These are phyloP conservation scores for Marmota monax DNA, from an alignment of 2,113 vertebrate species.

Conservation along the genomic window DNA sequence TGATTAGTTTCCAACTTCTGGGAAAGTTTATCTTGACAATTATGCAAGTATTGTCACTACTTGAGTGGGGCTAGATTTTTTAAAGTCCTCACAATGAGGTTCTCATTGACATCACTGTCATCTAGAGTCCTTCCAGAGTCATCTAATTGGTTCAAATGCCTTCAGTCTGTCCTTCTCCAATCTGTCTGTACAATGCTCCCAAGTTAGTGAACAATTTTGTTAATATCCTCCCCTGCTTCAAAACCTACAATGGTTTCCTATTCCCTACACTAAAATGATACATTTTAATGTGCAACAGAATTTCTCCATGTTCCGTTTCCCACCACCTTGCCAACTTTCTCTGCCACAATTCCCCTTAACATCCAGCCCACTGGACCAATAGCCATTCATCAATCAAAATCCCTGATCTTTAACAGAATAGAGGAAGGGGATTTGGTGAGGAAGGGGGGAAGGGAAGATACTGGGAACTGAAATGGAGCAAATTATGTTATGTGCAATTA, in stretches of 20 bases:
- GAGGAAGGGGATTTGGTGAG: too few relatives aligned
- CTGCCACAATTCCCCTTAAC: background rate
- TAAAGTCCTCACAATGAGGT: background rate
- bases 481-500: too few relatives aligned
- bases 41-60: background rate
- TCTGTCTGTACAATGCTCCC: background rate
- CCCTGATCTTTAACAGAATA: too few relatives aligned
- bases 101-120: background rate
- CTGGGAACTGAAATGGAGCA: too few relatives aligned
- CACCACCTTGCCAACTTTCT: background rate
- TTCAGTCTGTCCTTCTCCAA: background rate
- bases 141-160: background rate
- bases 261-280: background rate
- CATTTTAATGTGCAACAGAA: background rate
- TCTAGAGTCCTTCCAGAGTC: background rate
- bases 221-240: background rate
- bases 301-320: background rate
- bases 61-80: background rate
- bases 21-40: background rate
- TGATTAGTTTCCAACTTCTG: background rate
- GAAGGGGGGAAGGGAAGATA: too few relatives aligned
- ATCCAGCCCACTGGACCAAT: background rate
- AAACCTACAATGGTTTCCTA: background rate
- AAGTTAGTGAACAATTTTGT: background rate
- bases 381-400: background rate